Conservation (phyloP, 64 coral and sea anemone genomes). For the Stichodactyla mertensii region DNA sequence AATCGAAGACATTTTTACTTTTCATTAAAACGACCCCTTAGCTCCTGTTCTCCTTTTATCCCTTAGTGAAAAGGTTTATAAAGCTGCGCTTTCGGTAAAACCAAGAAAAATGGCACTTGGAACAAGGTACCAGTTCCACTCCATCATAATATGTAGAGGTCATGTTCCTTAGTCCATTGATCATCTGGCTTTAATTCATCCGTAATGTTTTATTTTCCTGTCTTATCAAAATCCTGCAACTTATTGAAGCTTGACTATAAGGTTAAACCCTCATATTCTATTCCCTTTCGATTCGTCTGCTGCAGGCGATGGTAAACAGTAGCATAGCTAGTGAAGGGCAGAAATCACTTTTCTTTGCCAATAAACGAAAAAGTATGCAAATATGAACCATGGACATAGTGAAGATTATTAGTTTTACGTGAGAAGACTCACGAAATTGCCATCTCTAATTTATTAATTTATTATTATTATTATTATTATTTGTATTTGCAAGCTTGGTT, state of each 20-base stretch:
- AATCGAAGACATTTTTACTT: no score
- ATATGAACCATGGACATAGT: not conserved
- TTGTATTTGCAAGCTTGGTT: no score
- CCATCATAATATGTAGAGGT: not conserved
- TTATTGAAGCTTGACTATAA: conserved; percentile 1
- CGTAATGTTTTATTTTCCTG: not conserved
- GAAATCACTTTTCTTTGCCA: not conserved
- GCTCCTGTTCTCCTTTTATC: no score
- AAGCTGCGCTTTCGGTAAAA: not conserved
- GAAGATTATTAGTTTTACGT: not conserved
- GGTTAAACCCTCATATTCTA: not conserved
- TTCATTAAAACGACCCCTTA: no score
- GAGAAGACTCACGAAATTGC: not conserved
- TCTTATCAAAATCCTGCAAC: not conserved
- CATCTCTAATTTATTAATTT: no score
- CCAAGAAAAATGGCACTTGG: not conserved
- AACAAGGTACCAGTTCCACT: not conserved
- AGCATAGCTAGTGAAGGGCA: not conserved
- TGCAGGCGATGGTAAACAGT: not conserved
- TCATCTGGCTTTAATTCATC: not conserved
- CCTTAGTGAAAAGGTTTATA: not conserved
- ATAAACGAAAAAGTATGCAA: not conserved
- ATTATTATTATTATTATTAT: not conserved
- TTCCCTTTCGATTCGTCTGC: no score
- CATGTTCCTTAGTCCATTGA: not conserved